Evolutionary conservation across 2,888 invertebrate species (phyloP), one percentile per base, ranked within the genome.

Genomic region (Macroteleia sp.): DNA sequence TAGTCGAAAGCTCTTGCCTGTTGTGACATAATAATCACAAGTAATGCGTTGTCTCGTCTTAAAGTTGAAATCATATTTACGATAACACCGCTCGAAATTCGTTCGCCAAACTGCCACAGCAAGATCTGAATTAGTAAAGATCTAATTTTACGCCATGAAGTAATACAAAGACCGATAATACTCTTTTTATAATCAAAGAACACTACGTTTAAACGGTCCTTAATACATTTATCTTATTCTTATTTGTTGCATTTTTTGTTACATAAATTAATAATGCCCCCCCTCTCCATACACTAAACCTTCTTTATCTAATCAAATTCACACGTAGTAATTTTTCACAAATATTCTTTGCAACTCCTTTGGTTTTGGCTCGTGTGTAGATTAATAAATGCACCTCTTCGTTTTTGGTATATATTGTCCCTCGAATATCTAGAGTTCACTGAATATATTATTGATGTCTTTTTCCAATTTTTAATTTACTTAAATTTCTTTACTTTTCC

Each of bases 391-490:
- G 82, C 81, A 85, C 82, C 82, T 84, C 87, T 88, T 88, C 86
- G 87, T 88, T 90, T 86, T 86, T 83, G 82, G 83, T 81, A 82
- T 87, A 87, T 87, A 88, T 90, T 86, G 89, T 88, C 87, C 81
- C 87, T 88, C 83, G 87, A 87, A 86, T 73, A 67, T 77, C 20
- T 77, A 70, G 59, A 81, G 70, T 81, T 59, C 61, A 75, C 76
- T 67, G 10, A 62, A 30, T 52, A 3, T 34, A 32, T 20, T 54
- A 20, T 44, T 1, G 16, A 12, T 36, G 8, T 62, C 39, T 36
- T 10, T 36, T 10, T 34, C 22, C 3, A 22, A 30, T 44, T 44
- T 32, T 6, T 9, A 12, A 25, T 14, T 12, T 22, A 25, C 36
- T 28, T 44, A 12, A 17, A 8, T 41, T 17, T 66, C n/a, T 44